Evolutionary conservation across 2,888 invertebrate species (phyloP), one percentile per base, ranked within the genome.

Genomic region (Acanthosoma haemorrhoidale): DNA sequence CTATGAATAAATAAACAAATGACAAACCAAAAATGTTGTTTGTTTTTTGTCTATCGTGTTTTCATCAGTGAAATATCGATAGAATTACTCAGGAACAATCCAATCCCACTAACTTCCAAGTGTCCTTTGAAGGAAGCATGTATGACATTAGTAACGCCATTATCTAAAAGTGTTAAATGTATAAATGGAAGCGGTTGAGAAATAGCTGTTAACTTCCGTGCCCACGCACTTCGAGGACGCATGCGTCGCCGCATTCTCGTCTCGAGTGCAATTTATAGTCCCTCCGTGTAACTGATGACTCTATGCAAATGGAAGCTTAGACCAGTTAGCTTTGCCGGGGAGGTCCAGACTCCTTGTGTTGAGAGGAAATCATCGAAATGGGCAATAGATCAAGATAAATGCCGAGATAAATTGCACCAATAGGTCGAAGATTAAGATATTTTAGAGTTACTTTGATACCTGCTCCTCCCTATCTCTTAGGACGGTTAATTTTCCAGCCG

Each of bases 221-320:
- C 25, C n/a, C 51, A 51, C 51, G 51, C n/a, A n/a, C n/a, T n/a
- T n/a, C n/a, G n/a, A n/a, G n/a, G n/a, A n/a, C n/a, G n/a, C 51
- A 51, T 51, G 51, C 29, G 51, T 51, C 25, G 51, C 51, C 51
- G 51, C 51, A 25, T 51, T 51, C 25, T 51, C 51, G 29, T 51
- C 51, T 51, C 51, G n/a, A n/a, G 29, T 51, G 51, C 25, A 51
- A 51, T 51, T 51, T 51, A 51, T 51, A 25, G 25, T 25, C 25
- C 3, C 29, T n/a, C 25, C 25, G n/a, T 2, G 2, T 51, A 51
- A 29, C 51, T 25, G n/a, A 51, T 51, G 51, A 51, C n/a, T 25
- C n/a, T 51, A 51, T 51, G 51, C 29, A 51, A 51, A 51, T 51
- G 51, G 21, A 51, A 51, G 29, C 29, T n/a, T 51, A 29, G 21